phyloP scores from a whole-genome alignment of 2,888 invertebrate genomes.

The Diabrotica balteata region DNA sequence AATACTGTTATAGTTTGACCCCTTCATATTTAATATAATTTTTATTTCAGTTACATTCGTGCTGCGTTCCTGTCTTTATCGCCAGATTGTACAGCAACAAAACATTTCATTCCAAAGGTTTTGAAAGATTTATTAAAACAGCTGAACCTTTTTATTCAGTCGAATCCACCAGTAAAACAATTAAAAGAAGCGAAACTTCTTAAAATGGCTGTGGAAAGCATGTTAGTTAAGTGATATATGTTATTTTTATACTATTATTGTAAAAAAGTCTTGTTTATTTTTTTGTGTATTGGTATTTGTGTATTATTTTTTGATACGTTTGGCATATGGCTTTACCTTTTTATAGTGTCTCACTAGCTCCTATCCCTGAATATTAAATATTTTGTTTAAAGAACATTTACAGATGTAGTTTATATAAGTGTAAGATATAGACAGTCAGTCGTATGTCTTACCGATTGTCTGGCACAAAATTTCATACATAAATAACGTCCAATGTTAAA shows the following conservation, averaged over 20 bases:
- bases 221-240: slow-evolving; percentile 33
- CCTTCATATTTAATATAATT: too few relatives aligned
- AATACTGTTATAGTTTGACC: too few relatives aligned
- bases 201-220: slow-evolving; percentile 67
- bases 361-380: background rate
- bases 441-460: too few relatives aligned
- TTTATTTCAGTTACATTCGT: slow-evolving; percentile 76
- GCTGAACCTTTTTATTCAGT: slow-evolving; percentile 71
- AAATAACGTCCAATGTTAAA: too few relatives aligned
- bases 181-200: slow-evolving; percentile 73
- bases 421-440: too few relatives aligned
- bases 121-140: slow-evolving; percentile 79
- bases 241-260: background rate
- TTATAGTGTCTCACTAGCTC: background rate
- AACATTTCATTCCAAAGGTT: slow-evolving; percentile 83
- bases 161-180: slow-evolving; percentile 72
- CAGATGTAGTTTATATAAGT: too few relatives aligned
- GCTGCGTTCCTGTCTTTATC: slow-evolving; percentile 87
- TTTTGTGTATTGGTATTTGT: background rate
- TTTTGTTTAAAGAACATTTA: too few relatives aligned
- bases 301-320: background rate
- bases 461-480: too few relatives aligned
- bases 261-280: background rate
- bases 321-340: background rate
- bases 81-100: slow-evolving; percentile 76